phyloP scores from a whole-genome alignment of 2,797 vertebrate genomes.

The Holocentrus rufus region DNA sequence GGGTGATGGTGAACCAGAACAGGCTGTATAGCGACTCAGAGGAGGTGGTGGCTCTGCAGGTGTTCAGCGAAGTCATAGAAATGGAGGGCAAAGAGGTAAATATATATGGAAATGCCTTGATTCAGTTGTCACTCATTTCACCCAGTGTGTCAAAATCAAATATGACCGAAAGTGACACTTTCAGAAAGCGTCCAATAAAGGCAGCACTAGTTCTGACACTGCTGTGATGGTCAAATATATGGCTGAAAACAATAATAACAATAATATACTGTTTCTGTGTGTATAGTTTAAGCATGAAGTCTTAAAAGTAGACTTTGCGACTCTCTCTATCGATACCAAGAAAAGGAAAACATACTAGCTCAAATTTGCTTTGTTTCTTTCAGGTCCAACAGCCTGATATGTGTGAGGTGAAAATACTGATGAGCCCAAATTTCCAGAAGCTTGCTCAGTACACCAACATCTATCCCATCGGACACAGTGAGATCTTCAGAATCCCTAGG shows the following conservation, averaged over 20 bases:
- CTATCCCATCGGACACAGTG: slow-evolving; percentile 89
- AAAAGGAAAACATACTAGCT: neutral
- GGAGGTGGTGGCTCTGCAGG: slow-evolving; percentile 85
- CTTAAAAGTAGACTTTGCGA: neutral
- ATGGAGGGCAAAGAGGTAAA: slow-evolving; percentile 89
- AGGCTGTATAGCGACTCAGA: slow-evolving; percentile 85
- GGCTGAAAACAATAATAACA: too few species aligned
- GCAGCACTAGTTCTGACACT: too few species aligned
- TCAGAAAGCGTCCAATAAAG: too few species aligned
- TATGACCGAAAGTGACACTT: too few species aligned
- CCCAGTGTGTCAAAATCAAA: too few species aligned
- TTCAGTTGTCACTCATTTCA: neutral
- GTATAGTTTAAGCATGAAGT: neutral
- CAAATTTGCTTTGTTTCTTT: slow-evolving; percentile 34
- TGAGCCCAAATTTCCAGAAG: slow-evolving; percentile 86
- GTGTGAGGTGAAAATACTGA: slow-evolving; percentile 90
- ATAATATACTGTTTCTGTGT: neutral
- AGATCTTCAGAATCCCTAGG: slow-evolving; percentile 87
- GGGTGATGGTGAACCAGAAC: slow-evolving; percentile 91
- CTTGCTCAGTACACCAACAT: slow-evolving; percentile 87
- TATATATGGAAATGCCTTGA: neutral
- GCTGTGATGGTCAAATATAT: neutral
- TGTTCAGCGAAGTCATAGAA: slow-evolving; percentile 92
- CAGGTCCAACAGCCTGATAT: slow-evolving; percentile 92
- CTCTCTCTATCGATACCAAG: too few species aligned